Evolutionary conservation across 1,140 invertebrate species (phyloP).

Genomic region (Octopus bimaculoides): DNA sequence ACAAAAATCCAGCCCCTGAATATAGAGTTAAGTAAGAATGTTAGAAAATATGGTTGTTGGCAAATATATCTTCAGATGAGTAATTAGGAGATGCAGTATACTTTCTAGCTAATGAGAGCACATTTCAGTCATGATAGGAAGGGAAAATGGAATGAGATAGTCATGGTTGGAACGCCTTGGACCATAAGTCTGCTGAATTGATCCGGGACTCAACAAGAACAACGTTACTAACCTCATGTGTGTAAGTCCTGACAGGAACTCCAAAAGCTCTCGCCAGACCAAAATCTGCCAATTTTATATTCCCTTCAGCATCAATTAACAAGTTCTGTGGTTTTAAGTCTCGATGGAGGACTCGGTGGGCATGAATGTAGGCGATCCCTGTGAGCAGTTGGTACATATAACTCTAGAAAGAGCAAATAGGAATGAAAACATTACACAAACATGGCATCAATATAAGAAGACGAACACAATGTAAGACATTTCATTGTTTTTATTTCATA

Average conservation of each 20-base stretch:
- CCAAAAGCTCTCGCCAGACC: conserved; percentile 94
- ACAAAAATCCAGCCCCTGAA: no score
- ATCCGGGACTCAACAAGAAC: no score
- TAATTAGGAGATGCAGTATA: no score
- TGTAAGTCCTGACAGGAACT: conserved; percentile 87
- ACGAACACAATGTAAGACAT: neutral
- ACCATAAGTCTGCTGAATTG: no score
- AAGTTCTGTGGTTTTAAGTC: conserved; percentile 99
- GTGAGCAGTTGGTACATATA: conserved; percentile 83
- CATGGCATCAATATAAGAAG: neutral
- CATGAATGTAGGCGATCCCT: conserved; percentile 94
- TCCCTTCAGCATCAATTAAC: conserved; percentile 61
- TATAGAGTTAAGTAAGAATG: no score
- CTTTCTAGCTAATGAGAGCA: no score
- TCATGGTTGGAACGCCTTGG: no score
- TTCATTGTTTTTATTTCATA: no score
- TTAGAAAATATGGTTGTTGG: no score
- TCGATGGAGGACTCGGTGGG: conserved; percentile 87
- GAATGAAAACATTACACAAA: neutral
- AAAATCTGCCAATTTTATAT: conserved; percentile 96
- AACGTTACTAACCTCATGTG: conserved; percentile 78
- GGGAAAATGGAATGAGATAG: no score
- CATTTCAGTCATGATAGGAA: no score
- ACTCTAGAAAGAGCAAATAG: conserved; percentile 57
- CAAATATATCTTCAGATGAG: no score